Evolutionary conservation across 2,113 vertebrate species (phyloP), one percentile per base, ranked within the genome.

Genomic region (Dicrurus megarhynchus): DNA sequence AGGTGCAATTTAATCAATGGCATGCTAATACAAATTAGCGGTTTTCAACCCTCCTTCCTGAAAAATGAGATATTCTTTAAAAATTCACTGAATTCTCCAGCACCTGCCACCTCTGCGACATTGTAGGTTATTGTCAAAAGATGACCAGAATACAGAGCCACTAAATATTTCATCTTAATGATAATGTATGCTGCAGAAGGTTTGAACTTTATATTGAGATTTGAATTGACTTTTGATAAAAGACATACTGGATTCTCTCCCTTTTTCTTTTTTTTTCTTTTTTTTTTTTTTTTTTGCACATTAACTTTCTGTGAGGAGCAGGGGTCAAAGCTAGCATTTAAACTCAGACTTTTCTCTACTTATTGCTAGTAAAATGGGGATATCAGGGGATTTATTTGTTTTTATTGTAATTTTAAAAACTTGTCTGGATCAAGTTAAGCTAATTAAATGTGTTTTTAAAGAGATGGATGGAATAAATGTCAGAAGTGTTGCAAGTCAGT

Each of bases 151-250:
- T 96, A 84, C 39, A 81, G 59, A 94, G 74, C 41, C 89, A 92
- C 91, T 96, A 84, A 97, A 97, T 96, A 97, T 95, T 91, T 97
- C 79, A 97, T 96, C 84, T 96, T 94, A 96, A 95, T 95, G 91
- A 94, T 97, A 97, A 94, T 93, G 76, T 73, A 75, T 87, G 16
- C 84, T 90, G 87, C 86, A 93, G 84, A 92, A 89, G 57, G 57
- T 56, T 90, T 96, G 84, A 92, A 80, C 94, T 88, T 89, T 93
- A 77, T 59, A 92, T 84, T 10, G 81, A 74, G 80, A 71, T 85
- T 97, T 94, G 70, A 94, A 96, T 96, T 93, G 85, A 83, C 82
- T 96, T 96, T 96, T 96, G 73, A 97, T 90, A 97, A 97, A 95
- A 94, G 90, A 81, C 53, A 28, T 39, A 71, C 28, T 37, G 28